Evolutionary conservation across 2,797 vertebrate species (phyloP).

Genomic region (Sebastes ruberrimus): DNA sequence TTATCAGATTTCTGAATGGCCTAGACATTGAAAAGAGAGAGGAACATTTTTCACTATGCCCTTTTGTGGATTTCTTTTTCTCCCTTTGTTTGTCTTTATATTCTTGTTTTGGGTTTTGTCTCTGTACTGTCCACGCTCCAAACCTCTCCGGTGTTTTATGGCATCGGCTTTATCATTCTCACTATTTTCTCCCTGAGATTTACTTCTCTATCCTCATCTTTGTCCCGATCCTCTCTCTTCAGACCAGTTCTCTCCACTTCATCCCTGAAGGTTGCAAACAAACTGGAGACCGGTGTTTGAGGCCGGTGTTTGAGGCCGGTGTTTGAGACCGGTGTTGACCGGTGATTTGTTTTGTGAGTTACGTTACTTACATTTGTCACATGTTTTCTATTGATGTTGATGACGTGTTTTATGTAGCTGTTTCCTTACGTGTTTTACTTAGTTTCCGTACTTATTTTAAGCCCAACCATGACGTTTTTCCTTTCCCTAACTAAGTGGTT

Average conservation of each 20-base stretch:
- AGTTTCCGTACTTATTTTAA: no score
- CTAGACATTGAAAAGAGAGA: constrained; percentile 25
- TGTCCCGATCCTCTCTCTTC: not conserved
- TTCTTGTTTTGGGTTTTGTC: not conserved
- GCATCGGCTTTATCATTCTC: constrained; percentile 11
- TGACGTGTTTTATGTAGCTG: no score
- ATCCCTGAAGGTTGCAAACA: constrained; percentile 11
- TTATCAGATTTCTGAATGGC: constrained; percentile 66
- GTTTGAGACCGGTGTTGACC: no score
- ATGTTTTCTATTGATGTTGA: no score
- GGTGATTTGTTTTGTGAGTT: no score
- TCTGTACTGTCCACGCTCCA: not conserved
- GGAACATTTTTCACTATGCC: constrained; percentile 17
- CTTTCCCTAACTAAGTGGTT: no score
- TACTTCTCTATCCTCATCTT: not conserved
- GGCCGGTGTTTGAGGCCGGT: no score
- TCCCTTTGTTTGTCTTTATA: constrained; percentile 18
- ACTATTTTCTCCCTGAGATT: not conserved
- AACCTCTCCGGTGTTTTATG: not conserved
- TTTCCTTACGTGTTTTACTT: no score
- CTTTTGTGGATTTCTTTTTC: constrained; percentile 38
- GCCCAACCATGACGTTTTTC: no score
- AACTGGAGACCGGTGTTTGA: no score
- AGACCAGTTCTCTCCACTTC: not conserved
- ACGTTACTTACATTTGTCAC: no score